These are phyloP conservation scores for Drosophila neocordata DNA, from an alignment of 1,140 invertebrate genomes.

Conservation along the genomic window DNA sequence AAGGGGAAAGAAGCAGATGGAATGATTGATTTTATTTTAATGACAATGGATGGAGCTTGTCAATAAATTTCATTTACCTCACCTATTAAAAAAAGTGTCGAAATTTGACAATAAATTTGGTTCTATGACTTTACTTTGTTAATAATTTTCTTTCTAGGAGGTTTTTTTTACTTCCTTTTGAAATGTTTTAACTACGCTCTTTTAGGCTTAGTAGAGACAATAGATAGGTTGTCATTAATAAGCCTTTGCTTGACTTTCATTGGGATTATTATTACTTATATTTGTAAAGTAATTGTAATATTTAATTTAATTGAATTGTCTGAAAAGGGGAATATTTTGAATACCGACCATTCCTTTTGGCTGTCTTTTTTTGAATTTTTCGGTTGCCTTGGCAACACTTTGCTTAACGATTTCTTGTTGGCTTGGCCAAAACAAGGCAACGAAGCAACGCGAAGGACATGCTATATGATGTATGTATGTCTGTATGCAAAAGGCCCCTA, in stretches of 20 bases:
- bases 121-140: no score
- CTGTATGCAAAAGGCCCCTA: conserved; percentile 36
- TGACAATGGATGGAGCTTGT: background rate
- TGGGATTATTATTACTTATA: conserved; percentile 63
- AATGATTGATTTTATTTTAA: conserved; percentile 12
- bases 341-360: background rate
- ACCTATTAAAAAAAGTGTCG: no score
- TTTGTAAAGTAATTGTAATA: conserved; percentile 42
- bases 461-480: conserved; percentile 11
- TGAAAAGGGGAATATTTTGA: conserved; percentile 33
- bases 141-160: no score
- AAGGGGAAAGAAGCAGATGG: no score
- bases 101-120: no score
- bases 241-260: conserved; percentile 59
- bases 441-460: conserved; percentile 44
- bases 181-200: background rate
- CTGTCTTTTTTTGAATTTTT: conserved; percentile 3
- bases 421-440: conserved; percentile 59
- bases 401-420: conserved; percentile 66
- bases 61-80: background rate
- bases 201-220: background rate
- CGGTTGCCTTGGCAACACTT: conserved; percentile 56
- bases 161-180: background rate
- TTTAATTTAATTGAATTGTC: conserved; percentile 66
- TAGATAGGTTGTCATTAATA: conserved; percentile 20